Percentiles rank a stretch among this genome's conserved stretches.
Conservation (phyloP, 2,113 vertebrate species). For the Cinclus cinclus region DNA sequence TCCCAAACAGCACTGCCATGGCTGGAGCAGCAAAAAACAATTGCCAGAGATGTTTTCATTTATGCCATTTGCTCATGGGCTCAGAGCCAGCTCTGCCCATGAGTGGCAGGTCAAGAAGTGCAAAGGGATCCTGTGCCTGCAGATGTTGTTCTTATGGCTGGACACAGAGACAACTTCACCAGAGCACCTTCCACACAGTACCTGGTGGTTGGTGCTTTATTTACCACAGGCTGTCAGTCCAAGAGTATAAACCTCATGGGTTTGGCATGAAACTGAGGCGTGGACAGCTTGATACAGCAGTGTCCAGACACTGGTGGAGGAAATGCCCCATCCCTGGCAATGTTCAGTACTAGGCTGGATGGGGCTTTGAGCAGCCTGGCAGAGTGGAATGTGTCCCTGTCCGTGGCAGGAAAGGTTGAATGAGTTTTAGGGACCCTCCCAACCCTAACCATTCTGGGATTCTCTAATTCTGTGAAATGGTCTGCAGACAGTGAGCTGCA, state of each 20-base stretch:
- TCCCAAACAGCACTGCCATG: accelerated
- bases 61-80: not conserved
- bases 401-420: not conserved
- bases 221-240: not conserved
- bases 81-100: not conserved
- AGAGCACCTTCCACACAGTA: not conserved
- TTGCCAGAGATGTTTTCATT: not conserved
- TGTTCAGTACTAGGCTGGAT: not conserved
- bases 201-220: not conserved
- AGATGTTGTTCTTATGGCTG: not conserved
- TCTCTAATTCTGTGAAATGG: not conserved
- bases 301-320: not conserved
- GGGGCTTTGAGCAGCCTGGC: not conserved
- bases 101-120: not conserved
- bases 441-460: not conserved
- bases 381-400: not conserved
- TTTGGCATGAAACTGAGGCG: not conserved
- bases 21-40: not conserved
- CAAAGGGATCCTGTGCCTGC: not conserved
- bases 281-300: not conserved
- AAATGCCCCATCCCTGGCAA: not conserved
- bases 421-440: not conserved
- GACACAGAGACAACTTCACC: not conserved
- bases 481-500: not conserved
- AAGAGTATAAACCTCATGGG: accelerated